Evolutionary conservation across 2,888 invertebrate genomes (phyloP), one percentile per base, ranked within the genome.

Genomic region (Drosophila limbata): DNA sequence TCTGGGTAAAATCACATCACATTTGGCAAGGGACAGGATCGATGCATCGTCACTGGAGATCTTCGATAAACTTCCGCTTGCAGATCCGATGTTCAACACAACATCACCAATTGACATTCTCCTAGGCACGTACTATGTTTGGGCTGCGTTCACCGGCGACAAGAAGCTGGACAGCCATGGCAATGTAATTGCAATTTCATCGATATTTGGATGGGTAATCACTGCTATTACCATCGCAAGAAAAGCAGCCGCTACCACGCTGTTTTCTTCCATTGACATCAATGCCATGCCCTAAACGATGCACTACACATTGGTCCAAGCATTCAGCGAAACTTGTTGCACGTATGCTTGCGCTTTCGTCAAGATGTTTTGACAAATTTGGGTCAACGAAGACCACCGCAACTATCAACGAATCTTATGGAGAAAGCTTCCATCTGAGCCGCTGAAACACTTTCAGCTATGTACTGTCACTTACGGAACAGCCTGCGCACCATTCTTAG

Each of bases 71-170:
- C 19, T 44, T 44, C 21, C 21, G 21, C 21, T 40, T 40, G 17
- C 39, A 21, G 42, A 44, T 19, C 42, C 42, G 11, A 44, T 44
- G 42, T 44, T 21, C 19, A 44, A 44, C 42, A 19, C 21, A 3
- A 44, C 19, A 11, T 44, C 42, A 4, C 21, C 42, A 11, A 44
- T 42, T 9, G 17, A 42, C 19, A 42, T 19, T 17, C 42, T 42
- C 1, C 9, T 42, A 10, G 42, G 19, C 42, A 44, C 42, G 11
- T 21, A 19, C 4, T 44, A 19, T 13, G 42, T 21, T 11, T 44
- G 21, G 42, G 11, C 19, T 19, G 11, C 19, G 10, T 19, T 42
- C 9, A 42, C 42, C 10, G 42, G 42, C 10, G 10, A 42, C 2
- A 42, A 42, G 19, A 17, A 39, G 15, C 15, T 39, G n/a, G 39